Evolutionary conservation across 2,113 vertebrate species (phyloP).

Genomic region (Vombatus ursinus): DNA sequence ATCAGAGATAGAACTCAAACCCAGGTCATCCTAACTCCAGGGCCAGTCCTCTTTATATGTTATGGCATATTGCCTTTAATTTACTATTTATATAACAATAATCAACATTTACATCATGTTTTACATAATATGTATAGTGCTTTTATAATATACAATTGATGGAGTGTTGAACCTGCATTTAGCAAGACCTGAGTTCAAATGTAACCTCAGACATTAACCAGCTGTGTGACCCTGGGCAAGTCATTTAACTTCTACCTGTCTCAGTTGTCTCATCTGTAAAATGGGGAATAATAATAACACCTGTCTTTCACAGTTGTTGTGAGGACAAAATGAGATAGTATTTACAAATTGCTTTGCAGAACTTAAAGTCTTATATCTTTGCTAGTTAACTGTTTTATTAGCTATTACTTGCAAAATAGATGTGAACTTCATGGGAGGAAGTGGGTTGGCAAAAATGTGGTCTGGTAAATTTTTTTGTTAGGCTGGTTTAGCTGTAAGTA

Average conservation of each 20-base stretch:
- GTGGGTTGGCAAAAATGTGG: neutral
- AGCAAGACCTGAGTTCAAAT: neutral
- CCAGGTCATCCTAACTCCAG: neutral
- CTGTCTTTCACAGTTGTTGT: neutral
- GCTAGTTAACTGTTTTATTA: neutral
- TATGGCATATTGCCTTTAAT: neutral
- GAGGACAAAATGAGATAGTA: neutral
- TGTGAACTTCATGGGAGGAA: neutral
- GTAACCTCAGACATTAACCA: neutral
- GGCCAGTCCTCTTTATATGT: neutral
- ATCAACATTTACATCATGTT: neutral
- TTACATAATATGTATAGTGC: neutral
- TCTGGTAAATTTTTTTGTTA: constrained; percentile 20
- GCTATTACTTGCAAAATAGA: neutral
- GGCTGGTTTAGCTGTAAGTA: neutral
- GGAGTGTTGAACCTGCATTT: neutral
- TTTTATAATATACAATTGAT: neutral
- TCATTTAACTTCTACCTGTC: neutral
- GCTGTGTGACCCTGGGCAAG: neutral
- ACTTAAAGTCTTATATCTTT: neutral
- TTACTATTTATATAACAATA: neutral
- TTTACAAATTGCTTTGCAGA: neutral
- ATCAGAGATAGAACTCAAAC: neutral
- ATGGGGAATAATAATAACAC: neutral
- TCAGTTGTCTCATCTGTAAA: neutral